These are phyloP conservation scores for Drosophila affinis DNA, from an alignment of 2,888 invertebrate species.

Conservation along the genomic window DNA sequence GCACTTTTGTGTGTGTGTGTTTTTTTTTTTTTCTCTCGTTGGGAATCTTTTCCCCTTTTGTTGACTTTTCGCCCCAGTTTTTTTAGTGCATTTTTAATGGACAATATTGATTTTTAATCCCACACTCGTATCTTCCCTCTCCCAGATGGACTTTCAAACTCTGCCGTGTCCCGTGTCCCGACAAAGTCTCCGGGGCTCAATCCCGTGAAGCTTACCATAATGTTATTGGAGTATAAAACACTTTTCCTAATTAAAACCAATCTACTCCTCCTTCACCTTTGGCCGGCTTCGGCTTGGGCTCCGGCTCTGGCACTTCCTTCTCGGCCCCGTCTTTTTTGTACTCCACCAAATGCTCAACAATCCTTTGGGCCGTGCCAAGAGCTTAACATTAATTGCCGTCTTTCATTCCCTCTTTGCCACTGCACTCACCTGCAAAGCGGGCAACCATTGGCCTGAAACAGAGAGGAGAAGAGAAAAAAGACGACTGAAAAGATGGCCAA, in stretches of 20 bases:
- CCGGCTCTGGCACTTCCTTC: slow-evolving; percentile 36
- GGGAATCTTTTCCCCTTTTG: neutral
- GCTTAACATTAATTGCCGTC: slow-evolving; percentile 71
- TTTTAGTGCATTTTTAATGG: slow-evolving; percentile 13
- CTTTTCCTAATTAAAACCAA: slow-evolving; percentile 66
- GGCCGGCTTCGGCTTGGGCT: slow-evolving; percentile 21
- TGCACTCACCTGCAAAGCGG: slow-evolving; percentile 42
- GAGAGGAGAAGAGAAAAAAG: neutral
- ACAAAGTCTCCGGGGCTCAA: slow-evolving; percentile 19
- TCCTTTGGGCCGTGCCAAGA: slow-evolving; percentile 56
- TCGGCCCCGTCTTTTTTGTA: slow-evolving; percentile 8
- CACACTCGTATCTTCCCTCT: neutral
- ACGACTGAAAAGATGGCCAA: slow-evolving; percentile 22
- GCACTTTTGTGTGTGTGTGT: slow-evolving; percentile 1
- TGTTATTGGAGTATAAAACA: slow-evolving; percentile 57
- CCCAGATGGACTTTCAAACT: neutral
- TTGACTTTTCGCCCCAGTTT: slow-evolving; percentile 3
- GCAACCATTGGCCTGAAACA: neutral
- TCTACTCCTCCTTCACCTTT: slow-evolving; percentile 13
- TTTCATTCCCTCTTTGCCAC: slow-evolving; percentile 52
- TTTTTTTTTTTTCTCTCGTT: no score
- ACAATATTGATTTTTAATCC: slow-evolving; percentile 26
- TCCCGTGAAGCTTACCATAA: slow-evolving; percentile 46
- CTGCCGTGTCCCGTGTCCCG: neutral
- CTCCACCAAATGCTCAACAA: slow-evolving; percentile 53